Conservation (phyloP, 1,140 invertebrate species). For the Drosophila baimaii region DNA sequence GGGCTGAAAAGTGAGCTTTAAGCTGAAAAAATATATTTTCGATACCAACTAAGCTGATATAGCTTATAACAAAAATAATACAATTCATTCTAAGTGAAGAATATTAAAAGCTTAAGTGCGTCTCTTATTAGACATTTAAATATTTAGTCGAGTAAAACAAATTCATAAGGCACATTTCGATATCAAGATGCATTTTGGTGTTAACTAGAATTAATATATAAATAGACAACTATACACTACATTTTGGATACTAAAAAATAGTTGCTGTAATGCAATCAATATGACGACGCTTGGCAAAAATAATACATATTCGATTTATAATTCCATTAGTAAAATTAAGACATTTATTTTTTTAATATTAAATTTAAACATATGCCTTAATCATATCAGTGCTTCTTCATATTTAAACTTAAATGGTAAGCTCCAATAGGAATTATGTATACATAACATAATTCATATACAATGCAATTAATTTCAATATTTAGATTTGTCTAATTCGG, state of each 20-base stretch:
- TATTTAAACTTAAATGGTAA: slow-evolving; percentile 66
- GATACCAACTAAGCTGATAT: slow-evolving; percentile 15
- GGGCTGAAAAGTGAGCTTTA: slow-evolving; percentile 15
- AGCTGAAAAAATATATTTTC: slow-evolving; percentile 7
- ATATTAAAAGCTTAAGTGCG: background rate
- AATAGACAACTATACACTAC: background rate
- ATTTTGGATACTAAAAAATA: slow-evolving; percentile 4
- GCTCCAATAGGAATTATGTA: slow-evolving; percentile 24
- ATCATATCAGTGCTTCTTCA: slow-evolving; percentile 67
- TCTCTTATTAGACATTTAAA: background rate
- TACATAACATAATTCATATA: slow-evolving; percentile 54
- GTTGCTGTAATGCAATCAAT: background rate
- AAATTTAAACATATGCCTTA: slow-evolving; percentile 67
- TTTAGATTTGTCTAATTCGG: slow-evolving; percentile 69
- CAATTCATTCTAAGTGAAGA: background rate
- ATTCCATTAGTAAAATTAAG: slow-evolving; percentile 53
- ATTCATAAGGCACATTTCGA: background rate
- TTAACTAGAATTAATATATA: background rate
- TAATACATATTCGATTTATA: slow-evolving; percentile 12
- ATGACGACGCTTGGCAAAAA: slow-evolving; percentile 16
- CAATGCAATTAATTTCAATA: background rate
- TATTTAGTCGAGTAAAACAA: background rate
- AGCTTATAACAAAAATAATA: slow-evolving; percentile 3
- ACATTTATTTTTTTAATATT: slow-evolving; percentile 63
- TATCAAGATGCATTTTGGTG: background rate